phyloP scores from a whole-genome alignment of 92 coral and sea anemone genomes.

The Porites rus region DNA sequence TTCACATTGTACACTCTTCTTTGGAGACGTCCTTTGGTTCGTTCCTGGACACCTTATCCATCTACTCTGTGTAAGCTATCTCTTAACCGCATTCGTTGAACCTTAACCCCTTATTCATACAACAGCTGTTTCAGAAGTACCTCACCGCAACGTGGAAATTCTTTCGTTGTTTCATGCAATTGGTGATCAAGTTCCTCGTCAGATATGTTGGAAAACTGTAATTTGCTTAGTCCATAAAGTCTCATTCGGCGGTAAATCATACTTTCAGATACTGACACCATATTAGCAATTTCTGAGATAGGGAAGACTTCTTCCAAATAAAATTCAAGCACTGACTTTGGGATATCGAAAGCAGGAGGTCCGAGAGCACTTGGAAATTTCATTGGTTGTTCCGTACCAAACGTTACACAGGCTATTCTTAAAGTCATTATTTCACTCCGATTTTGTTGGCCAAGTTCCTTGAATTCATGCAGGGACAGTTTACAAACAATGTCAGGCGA shows the following conservation, averaged over 20 bases:
- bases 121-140: constrained; percentile 48
- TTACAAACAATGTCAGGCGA: constrained; percentile 5
- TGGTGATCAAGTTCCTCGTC: constrained; percentile 40
- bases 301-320: neutral
- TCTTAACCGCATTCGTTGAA: constrained; percentile 34
- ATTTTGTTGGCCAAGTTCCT: constrained; percentile 25
- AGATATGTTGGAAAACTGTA: constrained; percentile 38
- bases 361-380: neutral
- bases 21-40: constrained; percentile 46
- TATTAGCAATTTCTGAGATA: constrained; percentile 24
- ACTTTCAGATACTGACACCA: constrained; percentile 42
- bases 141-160: constrained; percentile 53
- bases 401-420: constrained; percentile 30
- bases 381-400: constrained; percentile 26
- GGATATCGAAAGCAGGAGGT: neutral
- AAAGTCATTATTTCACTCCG: constrained; percentile 26
- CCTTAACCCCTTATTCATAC: constrained; percentile 44
- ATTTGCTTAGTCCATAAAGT: constrained; percentile 47
- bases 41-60: constrained; percentile 19
- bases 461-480: constrained; percentile 1
- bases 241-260: constrained; percentile 42
- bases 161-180: constrained; percentile 27
- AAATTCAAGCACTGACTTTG: neutral
- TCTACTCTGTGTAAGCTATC: constrained; percentile 45
- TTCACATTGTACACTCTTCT: constrained; percentile 45